Conservation (phyloP, 1,140 invertebrate genomes). For the Drosophila pectinifera region DNA sequence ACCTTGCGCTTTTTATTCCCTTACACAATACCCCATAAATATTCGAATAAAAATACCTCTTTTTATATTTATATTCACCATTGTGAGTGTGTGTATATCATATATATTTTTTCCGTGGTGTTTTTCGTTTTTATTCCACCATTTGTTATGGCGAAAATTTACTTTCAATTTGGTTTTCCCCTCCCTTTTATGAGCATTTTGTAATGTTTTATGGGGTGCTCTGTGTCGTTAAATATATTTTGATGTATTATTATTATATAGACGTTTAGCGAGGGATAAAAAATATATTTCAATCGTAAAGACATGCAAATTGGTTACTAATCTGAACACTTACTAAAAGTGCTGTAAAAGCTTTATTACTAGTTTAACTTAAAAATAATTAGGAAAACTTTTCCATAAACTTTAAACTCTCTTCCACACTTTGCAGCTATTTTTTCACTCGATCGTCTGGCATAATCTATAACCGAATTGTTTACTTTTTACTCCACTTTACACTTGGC, state of each 20-base stretch:
- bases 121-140: conserved; percentile 9
- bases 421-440: background rate
- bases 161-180: conserved; percentile 66
- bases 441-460: conserved; percentile 5
- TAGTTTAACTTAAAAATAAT: too few species aligned
- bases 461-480: conserved; percentile 40
- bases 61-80: conserved; percentile 45
- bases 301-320: background rate
- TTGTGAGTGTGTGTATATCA: conserved; percentile 1
- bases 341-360: too few species aligned
- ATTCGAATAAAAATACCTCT: conserved; percentile 52
- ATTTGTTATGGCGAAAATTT: conserved; percentile 48
- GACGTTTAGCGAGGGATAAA: background rate
- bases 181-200: conserved; percentile 59
- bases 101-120: conserved; percentile 22
- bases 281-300: background rate
- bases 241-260: background rate
- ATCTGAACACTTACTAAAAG: too few species aligned
- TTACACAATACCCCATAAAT: conserved; percentile 62
- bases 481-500: conserved; percentile 24
- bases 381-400: background rate
- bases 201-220: conserved; percentile 40
- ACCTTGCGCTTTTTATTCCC: conserved; percentile 51
- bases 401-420: background rate
- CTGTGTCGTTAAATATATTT: background rate